These are phyloP conservation scores for Diachasmimorpha longicaudata DNA, from an alignment of 1,140 invertebrate species.

Conservation along the genomic window DNA sequence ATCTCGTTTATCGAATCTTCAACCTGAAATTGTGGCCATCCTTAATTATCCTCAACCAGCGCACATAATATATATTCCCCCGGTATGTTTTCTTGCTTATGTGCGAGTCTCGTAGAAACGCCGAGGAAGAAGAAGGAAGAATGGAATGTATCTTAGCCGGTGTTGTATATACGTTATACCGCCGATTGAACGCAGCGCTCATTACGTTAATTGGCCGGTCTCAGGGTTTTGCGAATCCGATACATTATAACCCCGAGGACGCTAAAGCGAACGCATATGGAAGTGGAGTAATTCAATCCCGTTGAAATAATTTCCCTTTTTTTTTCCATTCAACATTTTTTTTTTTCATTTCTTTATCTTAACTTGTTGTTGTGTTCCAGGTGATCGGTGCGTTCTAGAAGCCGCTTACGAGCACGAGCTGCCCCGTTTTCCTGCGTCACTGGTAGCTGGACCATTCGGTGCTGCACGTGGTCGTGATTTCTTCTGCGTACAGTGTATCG, in stretches of 20 bases:
- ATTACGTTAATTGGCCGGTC: constrained; percentile 27
- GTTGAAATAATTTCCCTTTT: constrained; percentile 10
- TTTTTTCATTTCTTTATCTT: background rate
- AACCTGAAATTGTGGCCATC: too few relatives aligned
- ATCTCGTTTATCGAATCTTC: too few relatives aligned
- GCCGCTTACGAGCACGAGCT: constrained; percentile 72
- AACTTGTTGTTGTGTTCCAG: constrained; percentile 52
- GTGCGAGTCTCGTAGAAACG: background rate
- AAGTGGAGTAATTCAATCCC: constrained; percentile 14
- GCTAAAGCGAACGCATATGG: constrained; percentile 9
- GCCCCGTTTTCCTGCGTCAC: constrained; percentile 68
- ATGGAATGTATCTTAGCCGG: constrained; percentile 9
- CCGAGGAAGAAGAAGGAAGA: constrained; percentile 5
- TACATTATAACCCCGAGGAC: background rate
- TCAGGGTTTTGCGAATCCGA: constrained; percentile 19
- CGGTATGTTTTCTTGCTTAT: background rate
- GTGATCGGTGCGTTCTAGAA: constrained; percentile 68
- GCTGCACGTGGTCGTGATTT: constrained; percentile 79
- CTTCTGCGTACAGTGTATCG: constrained; percentile 84
- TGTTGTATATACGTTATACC: background rate
- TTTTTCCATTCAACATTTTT: constrained; percentile 4
- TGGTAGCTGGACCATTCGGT: constrained; percentile 83
- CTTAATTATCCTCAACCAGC: too few relatives aligned
- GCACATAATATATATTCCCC: background rate
- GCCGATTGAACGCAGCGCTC: constrained; percentile 21